Evolutionary conservation across 2,888 invertebrate genomes (phyloP).

Genomic region (Achlya flavicornis): DNA sequence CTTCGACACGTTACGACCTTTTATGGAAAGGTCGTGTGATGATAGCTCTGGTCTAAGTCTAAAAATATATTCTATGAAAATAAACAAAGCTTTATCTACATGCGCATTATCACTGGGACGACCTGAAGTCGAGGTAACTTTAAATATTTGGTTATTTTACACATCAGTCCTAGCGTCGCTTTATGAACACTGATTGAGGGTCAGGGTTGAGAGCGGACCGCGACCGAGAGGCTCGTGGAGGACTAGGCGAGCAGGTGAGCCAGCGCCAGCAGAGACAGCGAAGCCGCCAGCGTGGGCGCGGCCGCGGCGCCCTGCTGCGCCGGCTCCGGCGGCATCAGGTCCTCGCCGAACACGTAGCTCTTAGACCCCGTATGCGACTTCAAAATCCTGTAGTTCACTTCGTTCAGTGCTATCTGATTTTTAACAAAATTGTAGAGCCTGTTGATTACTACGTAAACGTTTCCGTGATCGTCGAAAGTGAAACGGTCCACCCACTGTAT

Average conservation of each 20-base stretch:
- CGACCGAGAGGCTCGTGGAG: constrained; percentile 31
- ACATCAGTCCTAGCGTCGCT: constrained; percentile 66
- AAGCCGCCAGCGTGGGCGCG: constrained; percentile 54
- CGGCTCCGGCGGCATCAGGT: constrained; percentile 42
- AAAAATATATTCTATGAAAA: constrained; percentile 39
- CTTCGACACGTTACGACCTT: constrained; percentile 61
- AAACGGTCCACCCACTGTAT: constrained; percentile 90
- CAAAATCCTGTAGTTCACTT: constrained; percentile 87
- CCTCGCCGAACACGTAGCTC: constrained; percentile 85
- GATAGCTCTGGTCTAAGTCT: constrained; percentile 34
- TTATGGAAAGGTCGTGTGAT: constrained; percentile 52
- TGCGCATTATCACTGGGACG: constrained; percentile 74
- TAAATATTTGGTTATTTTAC: constrained; percentile 80
- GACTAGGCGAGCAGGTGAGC: constrained; percentile 73
- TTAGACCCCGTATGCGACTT: constrained; percentile 84
- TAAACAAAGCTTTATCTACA: constrained; percentile 75
- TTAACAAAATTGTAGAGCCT: constrained; percentile 86
- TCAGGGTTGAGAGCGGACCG: constrained; percentile 44
- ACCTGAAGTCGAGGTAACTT: constrained; percentile 79
- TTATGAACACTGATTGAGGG: constrained; percentile 52
- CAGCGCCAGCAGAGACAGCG: constrained; percentile 59
- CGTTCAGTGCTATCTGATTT: constrained; percentile 81
- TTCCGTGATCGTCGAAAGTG: constrained; percentile 86
- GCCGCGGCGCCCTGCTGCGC: constrained; percentile 53
- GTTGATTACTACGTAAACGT: constrained; percentile 88